Base-by-base conservation (phyloP, 2,113 vertebrate species). In the Ochotona princeps region DNA sequence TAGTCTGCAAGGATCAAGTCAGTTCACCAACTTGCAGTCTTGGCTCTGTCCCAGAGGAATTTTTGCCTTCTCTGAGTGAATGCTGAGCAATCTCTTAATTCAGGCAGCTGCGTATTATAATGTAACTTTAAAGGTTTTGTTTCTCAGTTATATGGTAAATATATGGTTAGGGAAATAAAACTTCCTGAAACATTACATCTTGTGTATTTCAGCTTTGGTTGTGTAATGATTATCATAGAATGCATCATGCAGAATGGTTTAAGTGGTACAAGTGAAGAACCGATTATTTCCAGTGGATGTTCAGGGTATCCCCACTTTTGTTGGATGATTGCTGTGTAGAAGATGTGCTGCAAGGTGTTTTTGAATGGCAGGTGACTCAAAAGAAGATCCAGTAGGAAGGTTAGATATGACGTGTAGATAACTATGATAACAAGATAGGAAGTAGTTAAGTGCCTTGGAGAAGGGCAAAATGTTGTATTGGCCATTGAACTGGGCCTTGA, bases 121-220 rank as follows among this genome's bases (percentile, higher is more conserved):
- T 80, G 70, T 83, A 88, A 86, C 44, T 87, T 74, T 69, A 93
- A 78, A 17, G 38, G 79, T 83, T 70, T 80, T n/a, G 23, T 6
- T 60, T 54, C 20, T 70, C n/a, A 74, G 21, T 44, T 94, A 66
- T 5, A 54, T 93, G 32, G 32, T 83, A 61, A 86, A 76, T 84
- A 38, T 11, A n/a, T 51, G 11, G 18, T 69, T 69, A 76, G 60
- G 74, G 23, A 35, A 87, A 67, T 73, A 89, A 25, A 5, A 8
- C 30, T 89, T 67, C 61, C 65, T 88, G 32, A 76, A 51, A 38
- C 18, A 38, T 23, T 2, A 5, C 20, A 8, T 57, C 25, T 83
- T 89, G 80, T 63, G 38, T 67, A 54, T 89, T 85, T 95, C n/a
- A 86, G 30, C 35, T 83, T 89, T 38, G 14, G 17, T 13, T 73